A percentile compares a stretch with the other conserved stretches of the same genome.
phyloP scores from a whole-genome alignment of 2,113 vertebrate species.

The Halcyon malimbica region DNA sequence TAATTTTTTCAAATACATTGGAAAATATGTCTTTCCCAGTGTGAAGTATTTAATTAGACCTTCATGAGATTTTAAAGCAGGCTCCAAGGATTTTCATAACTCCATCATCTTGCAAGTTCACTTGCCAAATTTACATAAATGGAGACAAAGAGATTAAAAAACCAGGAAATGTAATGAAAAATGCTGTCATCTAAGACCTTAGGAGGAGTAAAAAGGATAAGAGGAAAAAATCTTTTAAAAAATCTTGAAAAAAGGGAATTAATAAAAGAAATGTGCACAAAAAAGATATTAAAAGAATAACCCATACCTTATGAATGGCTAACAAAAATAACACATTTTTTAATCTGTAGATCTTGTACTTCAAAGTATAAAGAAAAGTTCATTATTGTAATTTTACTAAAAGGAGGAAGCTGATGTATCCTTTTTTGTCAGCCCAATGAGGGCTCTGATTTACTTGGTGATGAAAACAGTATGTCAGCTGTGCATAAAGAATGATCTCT shows the following conservation, averaged over 20 bases:
- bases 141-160: conserved; percentile 50
- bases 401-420: neutral
- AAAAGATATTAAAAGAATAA: neutral
- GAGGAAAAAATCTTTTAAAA: neutral
- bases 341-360: neutral
- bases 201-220: conserved; percentile 22
- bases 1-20: neutral
- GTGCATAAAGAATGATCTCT: neutral
- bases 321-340: conserved; percentile 16
- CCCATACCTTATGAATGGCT: neutral
- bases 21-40: neutral
- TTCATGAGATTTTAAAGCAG: conserved; percentile 47
- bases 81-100: conserved; percentile 52
- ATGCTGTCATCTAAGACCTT: conserved; percentile 37
- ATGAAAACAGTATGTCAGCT: neutral
- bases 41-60: conserved; percentile 50
- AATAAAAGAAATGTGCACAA: neutral
- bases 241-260: neutral
- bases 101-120: conserved; percentile 7
- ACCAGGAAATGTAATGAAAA: conserved; percentile 34
- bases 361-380: neutral
- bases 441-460: neutral
- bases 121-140: conserved; percentile 58
- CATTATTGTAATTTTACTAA: neutral
- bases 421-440: neutral